phyloP scores from a whole-genome alignment of 2,113 vertebrate species.

The Plecturocebus donacophilus region DNA sequence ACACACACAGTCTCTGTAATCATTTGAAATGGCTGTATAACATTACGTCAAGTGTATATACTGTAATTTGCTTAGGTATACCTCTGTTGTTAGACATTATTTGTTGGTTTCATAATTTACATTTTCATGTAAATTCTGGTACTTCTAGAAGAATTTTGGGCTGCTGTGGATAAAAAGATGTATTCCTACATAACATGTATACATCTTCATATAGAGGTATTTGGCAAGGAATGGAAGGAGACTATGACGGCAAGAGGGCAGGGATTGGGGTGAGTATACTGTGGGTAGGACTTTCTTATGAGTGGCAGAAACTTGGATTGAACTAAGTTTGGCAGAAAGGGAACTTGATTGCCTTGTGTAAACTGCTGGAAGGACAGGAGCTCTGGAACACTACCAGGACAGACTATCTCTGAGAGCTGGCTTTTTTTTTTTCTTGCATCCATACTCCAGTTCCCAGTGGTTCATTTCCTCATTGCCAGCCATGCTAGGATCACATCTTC shows the following conservation, averaged over 20 bases:
- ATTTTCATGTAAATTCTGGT: neutral
- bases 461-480: neutral
- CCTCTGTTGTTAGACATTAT: neutral
- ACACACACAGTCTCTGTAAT: neutral
- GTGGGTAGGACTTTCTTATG: neutral
- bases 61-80: neutral
- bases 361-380: neutral
- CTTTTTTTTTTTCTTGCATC: neutral
- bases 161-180: neutral
- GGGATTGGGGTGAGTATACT: neutral
- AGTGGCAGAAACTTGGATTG: neutral
- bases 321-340: neutral
- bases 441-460: neutral
- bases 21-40: neutral
- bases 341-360: neutral
- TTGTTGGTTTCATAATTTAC: neutral
- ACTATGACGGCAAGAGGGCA: neutral
- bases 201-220: neutral
- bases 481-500: neutral
- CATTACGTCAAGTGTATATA: neutral
- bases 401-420: neutral
- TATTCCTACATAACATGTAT: neutral
- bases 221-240: neutral
- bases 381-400: neutral
- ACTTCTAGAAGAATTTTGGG: neutral